Evolutionary conservation across 2,888 invertebrate genomes (phyloP), one percentile per base, ranked within the genome.

Genomic region (Allophyes oxyacanthae): DNA sequence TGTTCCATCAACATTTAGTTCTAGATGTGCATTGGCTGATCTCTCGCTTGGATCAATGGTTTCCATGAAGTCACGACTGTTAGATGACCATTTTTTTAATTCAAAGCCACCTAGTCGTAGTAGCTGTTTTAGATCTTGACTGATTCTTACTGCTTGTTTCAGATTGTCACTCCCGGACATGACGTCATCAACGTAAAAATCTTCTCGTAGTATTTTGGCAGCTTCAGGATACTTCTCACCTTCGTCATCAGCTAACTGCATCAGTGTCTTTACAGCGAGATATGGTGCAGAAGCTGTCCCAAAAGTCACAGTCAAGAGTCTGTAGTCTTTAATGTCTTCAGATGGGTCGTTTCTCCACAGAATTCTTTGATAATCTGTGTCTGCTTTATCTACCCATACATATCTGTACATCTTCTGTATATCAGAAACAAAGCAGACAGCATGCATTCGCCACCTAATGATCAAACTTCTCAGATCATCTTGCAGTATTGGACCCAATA

Each of bases 371-470:
- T 20, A 51, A 15, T 58, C 46, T 6, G 7, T 14, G 1, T 58
- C 32, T 15, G 62, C 68, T 63, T 15, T 53, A 10, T 28, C 25
- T 9, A 32, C 64, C 62, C 15, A 57, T 54, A 26, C 55, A 63
- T 56, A 28, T 32, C 80, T 42, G 26, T 80, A 81, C n/a, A n/a
- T n/a, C n/a, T n/a, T n/a, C n/a, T n/a, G n/a, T n/a, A n/a, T n/a
- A n/a, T n/a, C n/a, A n/a, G n/a, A n/a, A n/a, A n/a, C n/a, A n/a
- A n/a, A n/a, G n/a, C n/a, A n/a, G n/a, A n/a, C n/a, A n/a, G n/a
- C n/a, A n/a, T n/a, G n/a, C n/a, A n/a, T n/a, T 20, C 77, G 40
- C 70, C 77, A 81, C 49, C 75, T 50, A 43, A 77, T 65, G 6
- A 81, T 36, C 0, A 81, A 44, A n/a, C 58, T 56, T 20, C 76